Conservation (phyloP, 2,113 vertebrate species). For the Trogon melanurus region DNA sequence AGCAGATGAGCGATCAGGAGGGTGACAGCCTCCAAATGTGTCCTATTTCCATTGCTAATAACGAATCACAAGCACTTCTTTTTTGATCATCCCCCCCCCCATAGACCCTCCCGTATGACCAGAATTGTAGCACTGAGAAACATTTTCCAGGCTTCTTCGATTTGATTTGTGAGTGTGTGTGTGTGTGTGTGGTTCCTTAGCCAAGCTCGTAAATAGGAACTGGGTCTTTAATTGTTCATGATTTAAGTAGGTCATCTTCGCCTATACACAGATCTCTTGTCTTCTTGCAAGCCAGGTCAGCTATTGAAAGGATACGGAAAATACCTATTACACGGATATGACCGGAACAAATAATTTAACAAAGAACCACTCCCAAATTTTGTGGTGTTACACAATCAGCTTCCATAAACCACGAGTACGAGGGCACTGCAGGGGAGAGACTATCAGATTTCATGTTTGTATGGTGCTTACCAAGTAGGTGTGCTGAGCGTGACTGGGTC, state of each 20-base stretch:
- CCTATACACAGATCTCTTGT: background rate
- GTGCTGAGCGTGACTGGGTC: conserved; percentile 2
- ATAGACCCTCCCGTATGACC: background rate
- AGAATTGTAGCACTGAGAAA: conserved; percentile 18
- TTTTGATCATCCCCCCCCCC: background rate
- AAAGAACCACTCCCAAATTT: background rate
- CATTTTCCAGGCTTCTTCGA: background rate
- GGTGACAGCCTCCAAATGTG: conserved; percentile 60
- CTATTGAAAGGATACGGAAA: background rate
- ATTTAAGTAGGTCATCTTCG: conserved; percentile 57
- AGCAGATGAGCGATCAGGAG: conserved; percentile 43
- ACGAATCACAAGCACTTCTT: conserved; percentile 22
- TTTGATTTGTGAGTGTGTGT: background rate
- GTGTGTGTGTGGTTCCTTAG: background rate
- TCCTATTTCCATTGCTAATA: conserved; percentile 67
- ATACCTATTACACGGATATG: background rate
- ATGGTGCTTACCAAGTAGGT: background rate
- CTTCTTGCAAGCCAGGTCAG: background rate
- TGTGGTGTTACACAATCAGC: background rate
- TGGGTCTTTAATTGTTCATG: conserved; percentile 41
- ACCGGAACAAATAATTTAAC: background rate
- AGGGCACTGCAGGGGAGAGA: background rate
- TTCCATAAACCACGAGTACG: background rate
- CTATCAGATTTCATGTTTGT: background rate
- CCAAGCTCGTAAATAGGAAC: conserved; percentile 5